phyloP scores from a whole-genome alignment of 2,888 invertebrate genomes.

The Acronicta aceris region DNA sequence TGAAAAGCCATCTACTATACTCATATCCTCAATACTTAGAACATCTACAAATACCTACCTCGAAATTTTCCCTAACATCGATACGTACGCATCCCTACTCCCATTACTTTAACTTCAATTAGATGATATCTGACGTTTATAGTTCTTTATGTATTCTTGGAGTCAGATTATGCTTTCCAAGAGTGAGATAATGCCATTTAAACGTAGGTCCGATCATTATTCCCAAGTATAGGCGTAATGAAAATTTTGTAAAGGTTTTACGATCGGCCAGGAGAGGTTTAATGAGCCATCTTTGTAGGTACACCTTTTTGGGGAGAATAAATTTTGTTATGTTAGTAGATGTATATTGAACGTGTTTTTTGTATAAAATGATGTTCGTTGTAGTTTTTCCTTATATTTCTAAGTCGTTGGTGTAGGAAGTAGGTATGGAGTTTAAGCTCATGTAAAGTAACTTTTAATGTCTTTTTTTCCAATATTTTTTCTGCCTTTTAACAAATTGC shows the following conservation, averaged over 20 bases:
- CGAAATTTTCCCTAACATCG: constrained; percentile 28
- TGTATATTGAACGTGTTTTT: constrained; percentile 30
- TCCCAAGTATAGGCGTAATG: constrained; percentile 80
- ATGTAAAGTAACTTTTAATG: too few relatives aligned
- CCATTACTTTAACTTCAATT: constrained; percentile 85
- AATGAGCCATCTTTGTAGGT: constrained; percentile 69
- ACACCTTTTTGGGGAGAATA: constrained; percentile 64
- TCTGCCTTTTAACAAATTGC: too few relatives aligned
- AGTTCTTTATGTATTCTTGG: constrained; percentile 87
- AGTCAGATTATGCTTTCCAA: constrained; percentile 83
- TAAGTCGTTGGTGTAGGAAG: too few relatives aligned
- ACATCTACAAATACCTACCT: not conserved
- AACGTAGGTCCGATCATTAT: constrained; percentile 84
- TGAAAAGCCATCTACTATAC: too few relatives aligned
- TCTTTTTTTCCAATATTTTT: too few relatives aligned
- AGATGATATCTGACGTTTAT: constrained; percentile 88
- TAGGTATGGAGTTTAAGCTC: too few relatives aligned
- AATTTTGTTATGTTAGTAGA: constrained; percentile 45
- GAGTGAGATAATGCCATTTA: constrained; percentile 83
- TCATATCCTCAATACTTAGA: too few relatives aligned
- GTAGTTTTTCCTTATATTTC: too few relatives aligned
- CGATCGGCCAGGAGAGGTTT: constrained; percentile 69
- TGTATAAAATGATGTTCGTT: not conserved
- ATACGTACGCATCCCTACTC: constrained; percentile 52
- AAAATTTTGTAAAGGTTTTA: constrained; percentile 84